Percentiles rank a stretch among this genome's conserved stretches.
Evolutionary conservation across 2,888 invertebrate genomes (phyloP).

Genomic region (Idaea straminata): DNA sequence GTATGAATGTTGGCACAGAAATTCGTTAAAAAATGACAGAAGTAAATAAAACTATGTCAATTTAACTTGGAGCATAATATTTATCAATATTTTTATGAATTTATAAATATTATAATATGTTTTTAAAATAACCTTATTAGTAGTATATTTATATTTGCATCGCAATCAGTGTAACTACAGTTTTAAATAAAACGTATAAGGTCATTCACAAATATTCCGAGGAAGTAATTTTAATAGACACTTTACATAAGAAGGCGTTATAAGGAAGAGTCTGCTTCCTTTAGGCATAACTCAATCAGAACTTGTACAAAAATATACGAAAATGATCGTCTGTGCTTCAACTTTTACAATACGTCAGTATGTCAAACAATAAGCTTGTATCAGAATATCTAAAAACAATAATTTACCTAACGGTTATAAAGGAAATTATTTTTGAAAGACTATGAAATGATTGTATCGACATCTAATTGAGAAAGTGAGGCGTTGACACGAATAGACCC

Average conservation of each 20-base stretch:
- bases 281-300: background rate
- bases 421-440: background rate
- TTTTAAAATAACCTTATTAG: too few species aligned
- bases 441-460: constrained; percentile 42
- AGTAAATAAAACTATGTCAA: too few species aligned
- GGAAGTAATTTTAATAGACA: constrained; percentile 13
- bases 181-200: constrained; percentile 49
- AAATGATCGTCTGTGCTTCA: background rate
- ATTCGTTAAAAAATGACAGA: too few species aligned
- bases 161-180: constrained; percentile 14
- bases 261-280: constrained; percentile 20
- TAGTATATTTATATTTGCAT: background rate
- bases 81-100: too few species aligned
- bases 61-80: too few species aligned
- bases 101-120: too few species aligned
- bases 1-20: too few species aligned
- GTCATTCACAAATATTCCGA: constrained; percentile 40
- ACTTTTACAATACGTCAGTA: background rate
- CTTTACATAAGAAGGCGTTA: constrained; percentile 14
- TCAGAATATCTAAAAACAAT: too few species aligned
- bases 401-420: background rate
- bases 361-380: too few species aligned
- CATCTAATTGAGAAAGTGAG: constrained; percentile 60
- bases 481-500: constrained; percentile 46
- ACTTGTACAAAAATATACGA: constrained; percentile 30